Conservation (phyloP, 2,113 vertebrate genomes). For the Panthera uncia region DNA sequence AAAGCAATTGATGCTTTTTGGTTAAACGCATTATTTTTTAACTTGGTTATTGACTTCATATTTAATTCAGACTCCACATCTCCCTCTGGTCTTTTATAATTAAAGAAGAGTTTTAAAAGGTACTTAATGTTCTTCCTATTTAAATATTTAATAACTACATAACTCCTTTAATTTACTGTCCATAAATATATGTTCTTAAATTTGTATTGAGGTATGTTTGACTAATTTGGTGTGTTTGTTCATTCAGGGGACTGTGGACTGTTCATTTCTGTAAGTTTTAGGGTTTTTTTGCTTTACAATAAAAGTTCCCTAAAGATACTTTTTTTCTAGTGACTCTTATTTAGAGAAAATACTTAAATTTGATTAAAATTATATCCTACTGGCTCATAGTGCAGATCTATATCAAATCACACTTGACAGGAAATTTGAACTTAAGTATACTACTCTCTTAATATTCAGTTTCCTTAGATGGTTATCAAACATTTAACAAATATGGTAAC, state of each 20-base stretch:
- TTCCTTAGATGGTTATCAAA: not conserved
- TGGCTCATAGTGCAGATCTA: not conserved
- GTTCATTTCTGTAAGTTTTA: not conserved
- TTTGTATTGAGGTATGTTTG: not conserved
- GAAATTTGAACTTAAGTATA: not conserved
- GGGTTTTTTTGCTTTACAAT: not conserved
- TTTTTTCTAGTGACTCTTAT: not conserved
- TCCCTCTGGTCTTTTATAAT: not conserved
- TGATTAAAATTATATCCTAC: not conserved
- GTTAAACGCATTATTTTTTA: not conserved
- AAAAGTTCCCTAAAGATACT: not conserved
- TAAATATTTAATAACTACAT: not conserved
- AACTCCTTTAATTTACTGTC: not conserved
- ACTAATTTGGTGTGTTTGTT: not conserved
- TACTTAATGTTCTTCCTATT: not conserved
- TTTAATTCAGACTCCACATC: not conserved
- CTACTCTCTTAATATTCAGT: not conserved
- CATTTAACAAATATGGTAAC: not conserved
- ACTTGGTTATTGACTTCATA: not conserved
- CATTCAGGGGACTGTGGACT: not conserved
- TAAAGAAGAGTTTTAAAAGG: not conserved
- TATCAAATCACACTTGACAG: not conserved
- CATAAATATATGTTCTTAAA: not conserved
- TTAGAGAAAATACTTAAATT: not conserved
- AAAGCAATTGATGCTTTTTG: not conserved